Percentiles rank a stretch among this genome's conserved stretches.
These are phyloP conservation scores for Dryobotodes eremita DNA, from an alignment of 2,888 invertebrate species.

Conservation along the genomic window DNA sequence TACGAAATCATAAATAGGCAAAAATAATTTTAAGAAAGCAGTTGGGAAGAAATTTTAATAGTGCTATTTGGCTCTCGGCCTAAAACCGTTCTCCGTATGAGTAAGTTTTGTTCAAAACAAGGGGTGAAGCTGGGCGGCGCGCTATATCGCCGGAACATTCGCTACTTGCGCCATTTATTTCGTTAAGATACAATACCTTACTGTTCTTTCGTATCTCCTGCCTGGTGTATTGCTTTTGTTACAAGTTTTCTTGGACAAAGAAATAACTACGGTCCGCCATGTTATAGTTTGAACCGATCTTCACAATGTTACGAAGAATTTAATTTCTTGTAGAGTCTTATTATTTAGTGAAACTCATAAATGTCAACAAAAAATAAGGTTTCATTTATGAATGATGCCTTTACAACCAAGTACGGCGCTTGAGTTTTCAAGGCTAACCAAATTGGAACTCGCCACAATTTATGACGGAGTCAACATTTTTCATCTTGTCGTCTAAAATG, in stretches of 20 bases:
- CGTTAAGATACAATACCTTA: conserved; percentile 80
- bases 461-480: conserved; percentile 54
- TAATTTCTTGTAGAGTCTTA: conserved; percentile 23
- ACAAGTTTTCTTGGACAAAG: conserved; percentile 60
- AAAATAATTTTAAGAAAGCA: conserved; percentile 58
- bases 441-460: conserved; percentile 60
- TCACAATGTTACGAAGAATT: conserved; percentile 18
- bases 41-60: conserved; percentile 51
- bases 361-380: conserved; percentile 42
- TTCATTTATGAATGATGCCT: conserved; percentile 42
- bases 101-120: conserved; percentile 74
- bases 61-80: conserved; percentile 71
- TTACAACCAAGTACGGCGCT: conserved; percentile 8
- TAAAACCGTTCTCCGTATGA: conserved; percentile 69
- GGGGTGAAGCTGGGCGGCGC: conserved; percentile 66
- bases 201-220: conserved; percentile 68
- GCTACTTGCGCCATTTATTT: conserved; percentile 80
- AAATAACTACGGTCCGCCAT: conserved; percentile 25
- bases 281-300: conserved; percentile 13
- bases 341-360: conserved; percentile 37
- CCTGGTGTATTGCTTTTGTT: conserved; percentile 65
- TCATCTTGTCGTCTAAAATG: conserved; percentile 63
- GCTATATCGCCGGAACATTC: conserved; percentile 72
- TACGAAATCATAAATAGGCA: conserved; percentile 40
- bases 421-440: conserved; percentile 45